These are phyloP conservation scores for Takifugu ocellatus DNA, from an alignment of 2,797 vertebrate genomes.

Conservation along the genomic window DNA sequence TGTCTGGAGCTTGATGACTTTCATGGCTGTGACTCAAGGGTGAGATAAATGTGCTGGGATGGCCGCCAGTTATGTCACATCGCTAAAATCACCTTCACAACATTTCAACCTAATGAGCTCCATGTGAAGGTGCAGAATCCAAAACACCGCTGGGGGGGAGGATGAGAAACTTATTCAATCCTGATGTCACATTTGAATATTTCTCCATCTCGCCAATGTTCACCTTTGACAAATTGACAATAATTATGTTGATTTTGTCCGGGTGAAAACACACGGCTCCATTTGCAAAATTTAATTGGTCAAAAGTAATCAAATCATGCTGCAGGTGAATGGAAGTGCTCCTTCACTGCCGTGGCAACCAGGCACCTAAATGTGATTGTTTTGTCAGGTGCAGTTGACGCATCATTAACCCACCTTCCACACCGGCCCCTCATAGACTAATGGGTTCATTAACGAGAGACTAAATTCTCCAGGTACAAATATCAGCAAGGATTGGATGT, in stretches of 20 bases:
- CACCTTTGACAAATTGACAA: constrained; percentile 49
- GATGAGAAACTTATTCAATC: neutral
- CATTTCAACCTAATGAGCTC: neutral
- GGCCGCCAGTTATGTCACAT: constrained; percentile 1
- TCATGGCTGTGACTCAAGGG: neutral
- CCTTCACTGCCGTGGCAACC: constrained; percentile 52
- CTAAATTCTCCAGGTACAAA: constrained; percentile 23
- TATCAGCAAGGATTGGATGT: constrained; percentile 3
- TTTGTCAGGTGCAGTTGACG: constrained; percentile 66
- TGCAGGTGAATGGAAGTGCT: constrained; percentile 60
- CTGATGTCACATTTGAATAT: constrained; percentile 32
- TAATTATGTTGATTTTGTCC: constrained; percentile 51
- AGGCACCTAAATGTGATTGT: constrained; percentile 64
- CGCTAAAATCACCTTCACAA: neutral
- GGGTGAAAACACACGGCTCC: constrained; percentile 41
- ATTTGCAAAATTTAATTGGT: constrained; percentile 63
- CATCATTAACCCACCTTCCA: constrained; percentile 55
- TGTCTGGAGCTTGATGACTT: neutral
- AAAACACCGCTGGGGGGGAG: neutral
- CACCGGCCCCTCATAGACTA: constrained; percentile 28
- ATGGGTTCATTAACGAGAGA: constrained; percentile 55
- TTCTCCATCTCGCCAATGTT: constrained; percentile 31
- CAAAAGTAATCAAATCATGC: constrained; percentile 69
- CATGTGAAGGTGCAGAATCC: neutral
- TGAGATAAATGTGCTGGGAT: neutral